Evolutionary conservation across 1,140 invertebrate genomes (phyloP), one percentile per base, ranked within the genome.

Genomic region (Helicoverpa zea): DNA sequence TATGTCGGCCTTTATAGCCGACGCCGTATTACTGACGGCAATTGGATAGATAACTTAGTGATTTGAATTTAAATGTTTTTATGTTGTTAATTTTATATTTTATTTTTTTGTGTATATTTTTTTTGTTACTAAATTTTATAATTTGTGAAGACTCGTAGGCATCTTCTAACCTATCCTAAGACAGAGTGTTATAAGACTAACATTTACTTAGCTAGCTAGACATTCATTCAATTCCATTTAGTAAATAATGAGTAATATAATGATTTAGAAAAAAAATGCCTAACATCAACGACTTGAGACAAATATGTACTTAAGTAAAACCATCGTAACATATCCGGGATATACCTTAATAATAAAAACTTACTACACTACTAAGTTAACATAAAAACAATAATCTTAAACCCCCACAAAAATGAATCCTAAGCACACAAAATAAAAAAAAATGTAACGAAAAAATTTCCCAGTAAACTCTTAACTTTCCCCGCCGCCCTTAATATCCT

Each of bases 391-490:
- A 52, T 54, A 52, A 54, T 51, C 16, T 10, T 72, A 52, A 52
- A 54, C 18, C 7, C 7, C 58, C 11, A 12, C 5, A 30, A 77
- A 64, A 77, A 66, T 10, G n/a, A 56, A 72, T 13, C 49, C 18
- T 30, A 14, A 3, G 23, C 47, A 29, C 9, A 72, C 49, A 54
- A 66, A 63, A 64, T 54, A 66, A 77, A 63, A 51, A 64, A 64
- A 54, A 66, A 54, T 43, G 1, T 11, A 52, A 77, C 47, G 29
- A 58, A 75, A 77, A 61, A 74, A 81, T 79, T 79, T 75, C 77
- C 82, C 82, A 81, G 72, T 77, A 86, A 83, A 81, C 58, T 78
- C 76, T 80, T 81, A 83, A 84, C 73, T 84, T 85, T 80, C 59
- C 47, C 79, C 54, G 72, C 35, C 66, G 72, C 70, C 72, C 79